These are phyloP conservation scores for Gadus chalcogrammus DNA, from an alignment of 2,113 vertebrate species.

Conservation along the genomic window DNA sequence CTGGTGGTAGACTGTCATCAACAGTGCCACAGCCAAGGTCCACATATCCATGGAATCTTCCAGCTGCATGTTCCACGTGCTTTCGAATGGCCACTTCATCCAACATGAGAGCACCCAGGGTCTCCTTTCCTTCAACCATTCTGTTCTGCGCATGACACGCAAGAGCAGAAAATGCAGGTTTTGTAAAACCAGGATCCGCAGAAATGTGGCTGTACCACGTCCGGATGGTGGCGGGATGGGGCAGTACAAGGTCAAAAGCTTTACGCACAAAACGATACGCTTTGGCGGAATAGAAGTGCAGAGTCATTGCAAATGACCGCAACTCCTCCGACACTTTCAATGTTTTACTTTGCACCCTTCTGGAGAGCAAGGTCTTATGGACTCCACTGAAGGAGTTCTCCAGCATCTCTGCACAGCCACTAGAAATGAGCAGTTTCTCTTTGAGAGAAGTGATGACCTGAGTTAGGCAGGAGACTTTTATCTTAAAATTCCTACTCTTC, in stretches of 20 bases:
- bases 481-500: too few relatives aligned
- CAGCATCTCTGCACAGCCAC: neutral
- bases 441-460: neutral
- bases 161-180: slow-evolving; percentile 5
- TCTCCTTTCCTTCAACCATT: neutral
- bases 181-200: slow-evolving; percentile 19
- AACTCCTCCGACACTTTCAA: neutral
- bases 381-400: too few relatives aligned
- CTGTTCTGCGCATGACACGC: neutral
- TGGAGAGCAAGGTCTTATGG: neutral
- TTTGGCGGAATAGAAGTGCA: slow-evolving; percentile 14
- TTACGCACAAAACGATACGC: neutral
- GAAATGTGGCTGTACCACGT: slow-evolving; percentile 18
- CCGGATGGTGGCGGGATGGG: neutral
- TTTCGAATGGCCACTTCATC: too few relatives aligned
- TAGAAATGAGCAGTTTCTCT: neutral
- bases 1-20: slow-evolving; percentile 8
- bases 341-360: too few relatives aligned
- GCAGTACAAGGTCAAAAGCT: neutral
- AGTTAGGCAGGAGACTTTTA: neutral
- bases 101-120: neutral
- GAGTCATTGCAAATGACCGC: slow-evolving; percentile 10
- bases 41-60: slow-evolving; percentile 14
- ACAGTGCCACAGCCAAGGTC: slow-evolving; percentile 13
- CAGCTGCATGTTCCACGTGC: slow-evolving; percentile 4